Evolutionary conservation across 1,140 invertebrate species (phyloP).

Genomic region (Periplaneta americana): DNA sequence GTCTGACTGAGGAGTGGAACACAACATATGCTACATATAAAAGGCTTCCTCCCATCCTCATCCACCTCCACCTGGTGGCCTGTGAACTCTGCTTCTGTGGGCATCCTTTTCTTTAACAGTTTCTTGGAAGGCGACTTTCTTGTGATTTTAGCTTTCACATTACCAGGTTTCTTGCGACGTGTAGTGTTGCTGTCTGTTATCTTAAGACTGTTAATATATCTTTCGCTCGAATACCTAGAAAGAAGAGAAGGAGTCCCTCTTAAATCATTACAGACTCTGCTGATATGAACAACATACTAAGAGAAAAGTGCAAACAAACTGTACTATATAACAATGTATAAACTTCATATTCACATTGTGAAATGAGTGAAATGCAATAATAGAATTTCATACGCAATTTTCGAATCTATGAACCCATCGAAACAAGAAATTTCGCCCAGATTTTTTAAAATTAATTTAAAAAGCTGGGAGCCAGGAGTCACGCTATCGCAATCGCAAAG

Average conservation of each 20-base stretch:
- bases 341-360: too few species aligned
- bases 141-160: background rate
- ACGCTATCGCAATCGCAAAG: background rate
- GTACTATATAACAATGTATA: too few species aligned
- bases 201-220: background rate
- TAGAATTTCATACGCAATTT: too few species aligned
- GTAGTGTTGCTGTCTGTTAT: conserved; percentile 13
- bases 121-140: background rate
- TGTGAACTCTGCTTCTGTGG: background rate
- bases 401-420: too few species aligned
- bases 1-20: background rate
- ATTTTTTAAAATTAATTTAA: background rate
- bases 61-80: background rate
- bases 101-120: background rate
- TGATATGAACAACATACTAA: background rate
- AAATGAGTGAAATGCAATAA: too few species aligned
- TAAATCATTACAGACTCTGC: conserved; percentile 9
- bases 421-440: background rate
- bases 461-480: background rate
- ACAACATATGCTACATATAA: background rate
- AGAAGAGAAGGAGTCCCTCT: conserved; percentile 18
- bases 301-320: too few species aligned
- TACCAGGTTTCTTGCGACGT: conserved; percentile 32
- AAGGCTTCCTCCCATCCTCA: background rate
- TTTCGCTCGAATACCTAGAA: conserved; percentile 11